Percentiles rank a stretch among this genome's conserved stretches.
phyloP scores from a whole-genome alignment of 2,113 vertebrate species.

The Phyllopteryx taeniolatus region DNA sequence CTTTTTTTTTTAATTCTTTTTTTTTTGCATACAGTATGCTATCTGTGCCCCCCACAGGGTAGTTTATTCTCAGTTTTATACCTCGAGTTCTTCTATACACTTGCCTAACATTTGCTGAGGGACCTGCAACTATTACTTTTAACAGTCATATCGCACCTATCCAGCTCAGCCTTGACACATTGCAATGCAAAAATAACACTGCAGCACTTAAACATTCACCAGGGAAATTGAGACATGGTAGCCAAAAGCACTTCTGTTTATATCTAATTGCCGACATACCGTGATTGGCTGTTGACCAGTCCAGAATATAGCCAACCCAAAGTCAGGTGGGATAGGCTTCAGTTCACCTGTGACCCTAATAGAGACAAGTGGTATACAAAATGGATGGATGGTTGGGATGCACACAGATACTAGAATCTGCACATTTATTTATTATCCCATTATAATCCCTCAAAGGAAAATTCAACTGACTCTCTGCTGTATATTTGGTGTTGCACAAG shows the following conservation, averaged over 20 bases:
- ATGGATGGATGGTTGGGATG: neutral
- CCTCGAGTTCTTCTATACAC: neutral
- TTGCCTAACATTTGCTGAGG: constrained; percentile 32
- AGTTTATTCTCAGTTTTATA: neutral
- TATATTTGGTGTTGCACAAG: neutral
- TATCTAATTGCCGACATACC: constrained; percentile 18
- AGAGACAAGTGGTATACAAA: neutral
- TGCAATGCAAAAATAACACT: constrained; percentile 59
- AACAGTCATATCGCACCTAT: constrained; percentile 43
- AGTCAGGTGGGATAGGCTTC: neutral
- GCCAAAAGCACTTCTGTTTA: constrained; percentile 50
- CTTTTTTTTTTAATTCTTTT: neutral
- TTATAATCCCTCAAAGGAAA: neutral
- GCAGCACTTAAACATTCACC: constrained; percentile 59
- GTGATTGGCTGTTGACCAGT: constrained; percentile 17
- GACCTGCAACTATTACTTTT: constrained; percentile 43
- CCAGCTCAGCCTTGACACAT: constrained; percentile 51
- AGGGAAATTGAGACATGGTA: constrained; percentile 48
- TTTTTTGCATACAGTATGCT: constrained; percentile 16
- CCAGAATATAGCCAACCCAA: neutral
- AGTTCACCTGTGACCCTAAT: neutral
- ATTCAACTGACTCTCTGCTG: neutral
- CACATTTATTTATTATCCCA: neutral
- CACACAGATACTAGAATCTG: neutral
- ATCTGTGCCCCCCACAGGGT: neutral